Conservation (phyloP, 1,140 invertebrate genomes). For the Ectropis grisescens region DNA sequence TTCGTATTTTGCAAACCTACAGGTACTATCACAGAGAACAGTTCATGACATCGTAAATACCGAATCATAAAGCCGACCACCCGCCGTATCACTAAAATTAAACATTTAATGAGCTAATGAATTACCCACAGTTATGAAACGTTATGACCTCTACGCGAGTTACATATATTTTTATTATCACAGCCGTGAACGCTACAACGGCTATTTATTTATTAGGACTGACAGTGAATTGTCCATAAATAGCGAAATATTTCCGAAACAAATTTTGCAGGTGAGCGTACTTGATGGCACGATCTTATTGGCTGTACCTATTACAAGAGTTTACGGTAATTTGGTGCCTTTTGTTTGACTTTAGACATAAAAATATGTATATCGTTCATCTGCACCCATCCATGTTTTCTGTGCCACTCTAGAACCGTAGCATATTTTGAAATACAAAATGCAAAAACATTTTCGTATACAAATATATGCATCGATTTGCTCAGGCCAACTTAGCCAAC, state of each 20-base stretch:
- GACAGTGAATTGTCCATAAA: conserved; percentile 24
- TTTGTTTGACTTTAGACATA: no score
- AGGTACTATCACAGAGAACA: conserved; percentile 24
- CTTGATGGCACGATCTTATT: conserved; percentile 2
- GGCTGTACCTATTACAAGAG: no score
- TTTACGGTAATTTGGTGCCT: no score
- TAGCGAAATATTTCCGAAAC: conserved; percentile 16
- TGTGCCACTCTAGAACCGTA: no score
- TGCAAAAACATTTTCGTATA: no score
- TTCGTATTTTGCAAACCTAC: conserved; percentile 6
- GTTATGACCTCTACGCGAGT: conserved; percentile 12
- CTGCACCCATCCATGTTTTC: no score
- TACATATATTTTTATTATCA: conserved; percentile 22
- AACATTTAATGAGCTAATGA: conserved; percentile 40
- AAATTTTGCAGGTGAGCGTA: conserved; percentile 22
- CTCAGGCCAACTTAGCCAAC: no score
- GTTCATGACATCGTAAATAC: conserved; percentile 34
- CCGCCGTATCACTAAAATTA: conserved; percentile 35
- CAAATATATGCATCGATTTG: no score
- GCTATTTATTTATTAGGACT: conserved; percentile 31
- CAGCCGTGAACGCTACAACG: conserved; percentile 11
- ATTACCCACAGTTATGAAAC: conserved; percentile 28
- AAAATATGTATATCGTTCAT: no score
- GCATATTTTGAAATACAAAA: no score
- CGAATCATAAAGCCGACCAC: conserved; percentile 25